phyloP scores from a whole-genome alignment of 2,113 vertebrate genomes.

The Cebus imitator region DNA sequence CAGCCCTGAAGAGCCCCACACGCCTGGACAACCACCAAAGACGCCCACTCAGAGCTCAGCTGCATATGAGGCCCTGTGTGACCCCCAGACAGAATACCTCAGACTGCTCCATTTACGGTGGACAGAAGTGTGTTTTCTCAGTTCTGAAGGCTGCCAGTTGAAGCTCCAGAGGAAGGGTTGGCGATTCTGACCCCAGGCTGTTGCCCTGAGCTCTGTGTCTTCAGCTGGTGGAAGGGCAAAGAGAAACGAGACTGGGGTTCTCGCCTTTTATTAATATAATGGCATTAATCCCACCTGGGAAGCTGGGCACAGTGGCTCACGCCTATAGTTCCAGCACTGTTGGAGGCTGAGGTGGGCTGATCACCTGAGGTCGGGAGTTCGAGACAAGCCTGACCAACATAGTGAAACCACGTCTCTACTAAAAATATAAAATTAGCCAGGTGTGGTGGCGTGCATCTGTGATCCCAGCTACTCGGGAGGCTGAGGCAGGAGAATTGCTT shows the following conservation, averaged over 20 bases:
- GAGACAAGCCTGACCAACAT: too few relatives aligned
- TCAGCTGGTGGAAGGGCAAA: neutral
- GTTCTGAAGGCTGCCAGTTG: neutral
- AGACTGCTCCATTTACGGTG: too few relatives aligned
- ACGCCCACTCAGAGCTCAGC: neutral
- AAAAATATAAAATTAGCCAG: too few relatives aligned
- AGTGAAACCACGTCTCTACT: too few relatives aligned
- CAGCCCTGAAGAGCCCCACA: neutral
- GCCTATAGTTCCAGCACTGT: too few relatives aligned
- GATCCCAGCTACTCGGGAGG: too few relatives aligned
- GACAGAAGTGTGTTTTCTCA: neutral
- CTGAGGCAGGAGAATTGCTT: too few relatives aligned
- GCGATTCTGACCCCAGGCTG: neutral
- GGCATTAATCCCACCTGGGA: neutral
- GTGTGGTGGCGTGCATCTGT: too few relatives aligned
- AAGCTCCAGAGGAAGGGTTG: neutral
- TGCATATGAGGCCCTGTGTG: neutral
- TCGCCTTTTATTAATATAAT: neutral
- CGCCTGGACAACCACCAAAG: neutral
- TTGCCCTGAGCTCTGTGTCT: neutral
- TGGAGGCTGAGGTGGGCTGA: too few relatives aligned
- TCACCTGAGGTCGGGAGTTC: too few relatives aligned
- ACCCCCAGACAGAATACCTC: neutral
- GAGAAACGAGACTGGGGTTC: fast-evolving
- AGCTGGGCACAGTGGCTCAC: too few relatives aligned